phyloP scores from a whole-genome alignment of 1,140 invertebrate genomes.

The Drosophila oshimai region DNA sequence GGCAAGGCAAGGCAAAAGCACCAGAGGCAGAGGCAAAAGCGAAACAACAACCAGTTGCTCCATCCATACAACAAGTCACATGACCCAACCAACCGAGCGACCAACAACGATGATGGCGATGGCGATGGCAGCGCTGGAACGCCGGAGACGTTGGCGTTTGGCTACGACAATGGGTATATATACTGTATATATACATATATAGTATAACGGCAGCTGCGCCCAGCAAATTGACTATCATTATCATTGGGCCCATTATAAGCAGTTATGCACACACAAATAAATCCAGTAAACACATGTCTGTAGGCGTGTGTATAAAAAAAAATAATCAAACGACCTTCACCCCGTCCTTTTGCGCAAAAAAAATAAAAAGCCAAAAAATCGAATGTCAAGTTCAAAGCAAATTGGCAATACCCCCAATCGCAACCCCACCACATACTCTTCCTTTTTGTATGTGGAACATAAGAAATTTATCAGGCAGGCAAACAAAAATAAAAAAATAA shows the following conservation, averaged over 20 bases:
- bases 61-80: conserved; percentile 74
- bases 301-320: background rate
- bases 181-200: conserved; percentile 1
- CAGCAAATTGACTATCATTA: conserved; percentile 76
- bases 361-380: no score
- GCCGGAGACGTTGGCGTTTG: conserved; percentile 33
- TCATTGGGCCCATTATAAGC: conserved; percentile 58
- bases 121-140: conserved; percentile 48
- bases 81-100: conserved; percentile 65
- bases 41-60: conserved; percentile 74
- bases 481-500: conserved; percentile 18
- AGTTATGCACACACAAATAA: conserved; percentile 36
- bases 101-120: conserved; percentile 40
- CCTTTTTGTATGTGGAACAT: conserved; percentile 30
- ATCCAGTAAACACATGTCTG: conserved; percentile 15
- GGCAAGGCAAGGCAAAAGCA: conserved; percentile 27
- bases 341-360: conserved; percentile 62
- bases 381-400: conserved; percentile 76
- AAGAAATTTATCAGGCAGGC: conserved; percentile 67
- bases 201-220: conserved; percentile 30
- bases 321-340: conserved; percentile 60
- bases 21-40: conserved; percentile 15
- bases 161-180: conserved; percentile 58
- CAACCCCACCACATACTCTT: conserved; percentile 1
- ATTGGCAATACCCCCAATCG: conserved; percentile 47